Percentiles rank a stretch among this genome's conserved stretches.
Evolutionary conservation across 2,113 vertebrate species (phyloP).

Genomic region (Proterorhinus semilunaris): DNA sequence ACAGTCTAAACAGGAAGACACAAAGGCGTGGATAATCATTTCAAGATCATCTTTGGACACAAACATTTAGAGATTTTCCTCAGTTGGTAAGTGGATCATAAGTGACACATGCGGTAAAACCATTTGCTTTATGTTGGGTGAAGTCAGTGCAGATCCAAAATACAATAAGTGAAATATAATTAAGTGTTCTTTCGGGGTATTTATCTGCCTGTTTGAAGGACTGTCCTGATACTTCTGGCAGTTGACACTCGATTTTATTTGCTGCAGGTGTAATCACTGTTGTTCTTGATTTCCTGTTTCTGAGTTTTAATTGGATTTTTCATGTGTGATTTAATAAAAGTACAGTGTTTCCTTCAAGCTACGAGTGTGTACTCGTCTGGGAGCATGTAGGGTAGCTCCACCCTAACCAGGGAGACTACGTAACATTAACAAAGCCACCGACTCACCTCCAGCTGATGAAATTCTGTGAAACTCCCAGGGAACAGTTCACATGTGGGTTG

Average conservation of each 20-base stretch:
- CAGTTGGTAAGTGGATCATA: too few species aligned
- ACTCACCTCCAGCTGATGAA: conserved; percentile 39
- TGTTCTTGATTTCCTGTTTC: background rate
- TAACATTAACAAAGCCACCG: conserved; percentile 11
- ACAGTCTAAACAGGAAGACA: too few species aligned
- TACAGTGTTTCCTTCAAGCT: background rate
- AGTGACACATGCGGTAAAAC: too few species aligned
- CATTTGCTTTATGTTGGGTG: too few species aligned
- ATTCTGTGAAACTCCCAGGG: conserved; percentile 18
- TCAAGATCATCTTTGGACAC: too few species aligned
- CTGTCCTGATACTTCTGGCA: conserved; percentile 16
- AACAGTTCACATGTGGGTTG: background rate
- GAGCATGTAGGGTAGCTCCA: conserved; percentile 27
- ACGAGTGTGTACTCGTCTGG: conserved; percentile 25
- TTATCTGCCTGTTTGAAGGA: background rate
- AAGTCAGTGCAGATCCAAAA: background rate
- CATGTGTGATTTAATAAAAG: background rate
- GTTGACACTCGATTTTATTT: conserved; percentile 30
- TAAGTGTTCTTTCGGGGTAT: background rate
- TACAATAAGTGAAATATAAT: background rate
- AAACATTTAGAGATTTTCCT: too few species aligned
- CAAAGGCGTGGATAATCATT: too few species aligned
- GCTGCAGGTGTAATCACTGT: conserved; percentile 36
- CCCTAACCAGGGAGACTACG: conserved; percentile 15
- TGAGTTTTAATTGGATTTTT: background rate